phyloP scores from a whole-genome alignment of 1,140 invertebrate species.

The Danaus plexippus region DNA sequence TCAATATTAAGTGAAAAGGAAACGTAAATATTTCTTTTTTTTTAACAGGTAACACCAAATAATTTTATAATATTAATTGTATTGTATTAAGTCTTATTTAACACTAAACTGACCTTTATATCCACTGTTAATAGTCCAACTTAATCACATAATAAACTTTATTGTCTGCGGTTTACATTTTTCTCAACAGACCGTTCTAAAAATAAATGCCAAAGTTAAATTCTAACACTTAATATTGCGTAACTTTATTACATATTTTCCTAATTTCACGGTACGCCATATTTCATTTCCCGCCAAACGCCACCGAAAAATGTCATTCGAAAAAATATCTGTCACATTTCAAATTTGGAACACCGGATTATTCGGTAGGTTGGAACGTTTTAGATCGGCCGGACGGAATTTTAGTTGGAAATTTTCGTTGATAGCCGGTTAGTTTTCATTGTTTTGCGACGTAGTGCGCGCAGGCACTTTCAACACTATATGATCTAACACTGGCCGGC shows the following conservation, averaged over 20 bases:
- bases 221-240: slow-evolving; percentile 39
- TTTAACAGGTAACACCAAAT: too few species aligned
- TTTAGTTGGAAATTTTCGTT: slow-evolving; percentile 46
- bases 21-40: too few species aligned
- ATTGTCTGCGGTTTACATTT: slow-evolving; percentile 12
- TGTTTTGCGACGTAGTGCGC: slow-evolving; percentile 54
- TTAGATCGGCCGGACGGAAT: slow-evolving; percentile 19
- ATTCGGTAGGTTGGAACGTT: slow-evolving; percentile 32
- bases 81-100: slow-evolving; percentile 1
- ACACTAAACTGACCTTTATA: slow-evolving; percentile 19
- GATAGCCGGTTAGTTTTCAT: slow-evolving; percentile 56
- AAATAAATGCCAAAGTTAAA: slow-evolving; percentile 30
- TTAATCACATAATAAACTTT: slow-evolving; percentile 14
- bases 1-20: too few species aligned
- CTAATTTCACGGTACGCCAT: slow-evolving; percentile 41
- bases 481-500: slow-evolving; percentile 70
- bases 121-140: slow-evolving; percentile 17
- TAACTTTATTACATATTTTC: slow-evolving; percentile 47
- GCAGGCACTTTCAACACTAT: slow-evolving; percentile 69
- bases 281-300: slow-evolving; percentile 25
- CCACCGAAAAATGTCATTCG: slow-evolving; percentile 16
- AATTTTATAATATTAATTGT: not conserved
- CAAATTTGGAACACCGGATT: slow-evolving; percentile 30
- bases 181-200: slow-evolving; percentile 11
- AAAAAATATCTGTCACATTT: slow-evolving; percentile 40